Percentiles rank a stretch among this genome's conserved stretches.
phyloP scores from a whole-genome alignment of 1,140 invertebrate species.

The Holcopasites calliopsidis region DNA sequence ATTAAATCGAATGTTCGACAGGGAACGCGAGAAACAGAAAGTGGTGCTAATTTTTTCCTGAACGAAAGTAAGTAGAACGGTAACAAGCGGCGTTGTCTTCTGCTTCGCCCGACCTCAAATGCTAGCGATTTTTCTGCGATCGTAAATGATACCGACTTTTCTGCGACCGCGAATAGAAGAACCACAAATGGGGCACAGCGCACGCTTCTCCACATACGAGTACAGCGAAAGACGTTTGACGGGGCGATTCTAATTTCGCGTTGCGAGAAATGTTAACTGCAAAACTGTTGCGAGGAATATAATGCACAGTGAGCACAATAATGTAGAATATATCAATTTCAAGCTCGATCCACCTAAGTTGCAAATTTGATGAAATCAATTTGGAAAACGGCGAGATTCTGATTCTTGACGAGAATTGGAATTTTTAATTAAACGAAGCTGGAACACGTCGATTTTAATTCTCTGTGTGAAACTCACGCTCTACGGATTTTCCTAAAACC shows the following conservation, averaged over 20 bases:
- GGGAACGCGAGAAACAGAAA: not conserved
- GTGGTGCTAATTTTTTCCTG: not conserved
- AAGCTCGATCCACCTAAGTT: no score
- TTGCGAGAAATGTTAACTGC: not conserved
- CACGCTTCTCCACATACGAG: not conserved
- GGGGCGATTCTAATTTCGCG: not conserved
- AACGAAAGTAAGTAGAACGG: constrained; percentile 3
- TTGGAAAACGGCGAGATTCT: no score
- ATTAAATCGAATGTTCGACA: not conserved
- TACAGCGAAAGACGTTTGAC: not conserved
- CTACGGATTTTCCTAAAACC: no score
- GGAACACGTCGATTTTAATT: no score
- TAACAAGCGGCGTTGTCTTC: not conserved
- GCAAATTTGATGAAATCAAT: no score
- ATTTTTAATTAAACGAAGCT: no score
- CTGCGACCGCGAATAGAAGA: not conserved
- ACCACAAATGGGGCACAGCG: constrained; percentile 14
- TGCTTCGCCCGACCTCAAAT: constrained; percentile 1
- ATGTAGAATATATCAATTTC: no score
- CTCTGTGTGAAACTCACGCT: no score
- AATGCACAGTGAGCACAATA: not conserved
- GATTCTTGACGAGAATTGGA: no score
- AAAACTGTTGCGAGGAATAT: not conserved
- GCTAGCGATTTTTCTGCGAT: not conserved
- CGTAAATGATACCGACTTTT: constrained; percentile 16